A percentile compares a stretch with the other conserved stretches of the same genome.
phyloP scores from a whole-genome alignment of 2,888 invertebrate genomes.

The Sarcophaga subvicina region DNA sequence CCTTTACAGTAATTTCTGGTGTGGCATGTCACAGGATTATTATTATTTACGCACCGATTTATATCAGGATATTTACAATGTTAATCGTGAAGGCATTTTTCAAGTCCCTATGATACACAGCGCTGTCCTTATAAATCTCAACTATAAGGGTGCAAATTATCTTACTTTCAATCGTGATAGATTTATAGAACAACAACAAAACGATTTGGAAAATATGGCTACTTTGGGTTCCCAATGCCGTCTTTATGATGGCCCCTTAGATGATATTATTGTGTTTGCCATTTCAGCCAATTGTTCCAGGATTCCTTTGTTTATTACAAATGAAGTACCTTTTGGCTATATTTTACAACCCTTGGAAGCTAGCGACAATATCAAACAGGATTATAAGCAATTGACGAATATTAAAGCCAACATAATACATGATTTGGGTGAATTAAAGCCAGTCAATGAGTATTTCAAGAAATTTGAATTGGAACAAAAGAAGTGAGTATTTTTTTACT shows the following conservation, averaged over 20 bases:
- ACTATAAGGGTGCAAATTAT: slow-evolving; percentile 83
- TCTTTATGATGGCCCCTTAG: slow-evolving; percentile 89
- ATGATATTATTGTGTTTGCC: slow-evolving; percentile 97
- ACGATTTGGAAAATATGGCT: slow-evolving; percentile 68
- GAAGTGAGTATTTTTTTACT: slow-evolving; percentile 69
- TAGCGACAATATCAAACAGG: slow-evolving; percentile 85
- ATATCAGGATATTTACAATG: slow-evolving; percentile 90
- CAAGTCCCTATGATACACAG: slow-evolving; percentile 96
- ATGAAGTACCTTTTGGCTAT: slow-evolving; percentile 91
- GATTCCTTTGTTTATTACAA: slow-evolving; percentile 89
- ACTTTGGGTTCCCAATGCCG: slow-evolving; percentile 75
- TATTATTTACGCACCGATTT: slow-evolving; percentile 92
- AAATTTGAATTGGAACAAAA: slow-evolving; percentile 80
- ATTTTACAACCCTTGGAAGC: slow-evolving; percentile 91
- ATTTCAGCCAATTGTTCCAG: slow-evolving; percentile 88
- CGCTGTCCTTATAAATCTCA: slow-evolving; percentile 91
- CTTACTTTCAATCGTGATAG: slow-evolving; percentile 87
- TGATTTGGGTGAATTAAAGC: slow-evolving; percentile 82
- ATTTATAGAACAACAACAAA: slow-evolving; percentile 74
- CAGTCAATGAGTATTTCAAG: slow-evolving; percentile 81
- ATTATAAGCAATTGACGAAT: slow-evolving; percentile 88
- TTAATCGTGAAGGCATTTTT: slow-evolving; percentile 88
- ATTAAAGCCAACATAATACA: slow-evolving; percentile 89
- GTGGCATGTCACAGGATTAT: slow-evolving; percentile 93
- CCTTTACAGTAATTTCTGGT: slow-evolving; percentile 98